phyloP scores from a whole-genome alignment of 2,113 vertebrate species.

The Heterotilapia buettikoferi region DNA sequence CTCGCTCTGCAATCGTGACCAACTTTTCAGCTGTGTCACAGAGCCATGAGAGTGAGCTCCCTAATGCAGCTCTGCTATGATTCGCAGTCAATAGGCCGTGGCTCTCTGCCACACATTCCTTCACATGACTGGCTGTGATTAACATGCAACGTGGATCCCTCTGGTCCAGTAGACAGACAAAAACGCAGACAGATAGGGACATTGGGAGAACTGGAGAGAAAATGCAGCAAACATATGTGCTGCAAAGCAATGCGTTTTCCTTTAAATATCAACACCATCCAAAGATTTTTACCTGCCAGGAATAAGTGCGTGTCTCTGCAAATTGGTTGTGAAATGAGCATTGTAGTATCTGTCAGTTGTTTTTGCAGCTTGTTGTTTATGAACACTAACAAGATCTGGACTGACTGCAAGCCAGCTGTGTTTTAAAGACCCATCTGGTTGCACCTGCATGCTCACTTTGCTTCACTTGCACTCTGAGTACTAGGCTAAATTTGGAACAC shows the following conservation, averaged over 20 bases:
- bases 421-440: slow-evolving; percentile 17
- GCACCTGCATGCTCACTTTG: slow-evolving; percentile 21
- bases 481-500: not conserved
- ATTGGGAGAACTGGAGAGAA: not conserved
- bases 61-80: not conserved
- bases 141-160: slow-evolving; percentile 9
- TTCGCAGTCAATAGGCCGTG: slow-evolving; percentile 20
- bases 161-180: slow-evolving; percentile 3
- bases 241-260: not conserved
- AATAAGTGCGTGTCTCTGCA: not conserved
- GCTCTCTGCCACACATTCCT: slow-evolving; percentile 42
- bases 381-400: not conserved
- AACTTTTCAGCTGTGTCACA: slow-evolving; percentile 39
- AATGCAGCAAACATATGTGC: not conserved
- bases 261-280: not conserved
- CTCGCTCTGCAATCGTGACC: slow-evolving; percentile 25
- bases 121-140: slow-evolving; percentile 33
- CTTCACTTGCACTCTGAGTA: not conserved
- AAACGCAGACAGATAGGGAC: slow-evolving; percentile 10
- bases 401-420: slow-evolving; percentile 1
- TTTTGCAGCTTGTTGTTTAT: not conserved
- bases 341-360: not conserved
- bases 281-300: not conserved
- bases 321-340: not conserved
- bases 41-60: slow-evolving; percentile 31